These are phyloP conservation scores for Hemiprocne comata DNA, from an alignment of 2,113 vertebrate genomes.

Conservation along the genomic window DNA sequence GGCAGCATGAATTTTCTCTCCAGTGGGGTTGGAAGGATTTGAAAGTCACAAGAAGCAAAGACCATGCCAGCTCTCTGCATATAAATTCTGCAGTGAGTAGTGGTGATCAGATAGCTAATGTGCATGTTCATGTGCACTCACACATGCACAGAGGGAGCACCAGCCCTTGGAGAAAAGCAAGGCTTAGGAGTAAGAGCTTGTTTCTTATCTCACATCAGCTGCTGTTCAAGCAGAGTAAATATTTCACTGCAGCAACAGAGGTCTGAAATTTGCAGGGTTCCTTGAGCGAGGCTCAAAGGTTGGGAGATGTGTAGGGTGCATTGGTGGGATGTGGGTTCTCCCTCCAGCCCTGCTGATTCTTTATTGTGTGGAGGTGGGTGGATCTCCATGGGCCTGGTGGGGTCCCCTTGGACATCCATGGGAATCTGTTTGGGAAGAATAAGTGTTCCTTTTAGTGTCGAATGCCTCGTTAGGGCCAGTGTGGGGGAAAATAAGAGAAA, in stretches of 20 bases:
- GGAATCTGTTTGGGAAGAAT: fast-evolving
- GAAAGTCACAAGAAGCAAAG: conserved; percentile 41
- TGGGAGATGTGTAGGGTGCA: not conserved
- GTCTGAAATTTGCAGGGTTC: not conserved
- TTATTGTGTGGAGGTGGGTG: fast-evolving
- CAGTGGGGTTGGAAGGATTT: conserved; percentile 66
- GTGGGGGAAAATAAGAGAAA: not conserved
- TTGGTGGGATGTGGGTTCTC: fast-evolving
- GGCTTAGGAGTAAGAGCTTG: not conserved
- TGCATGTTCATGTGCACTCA: not conserved
- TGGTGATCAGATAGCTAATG: not conserved
- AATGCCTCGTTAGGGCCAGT: not conserved
- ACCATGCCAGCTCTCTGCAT: conserved; percentile 29
- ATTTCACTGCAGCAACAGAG: not conserved
- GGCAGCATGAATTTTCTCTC: conserved; percentile 58
- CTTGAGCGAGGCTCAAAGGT: fast-evolving
- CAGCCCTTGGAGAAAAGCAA: not conserved
- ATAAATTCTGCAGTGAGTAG: not conserved
- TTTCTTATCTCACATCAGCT: conserved; percentile 29
- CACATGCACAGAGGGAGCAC: not conserved
- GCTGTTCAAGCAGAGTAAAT: not conserved
- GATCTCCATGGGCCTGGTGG: not conserved
- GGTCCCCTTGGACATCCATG: not conserved
- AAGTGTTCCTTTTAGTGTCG: not conserved
- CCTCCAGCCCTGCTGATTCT: not conserved